Conservation (phyloP, 64 coral and sea anemone species). For the Porites lutea region DNA sequence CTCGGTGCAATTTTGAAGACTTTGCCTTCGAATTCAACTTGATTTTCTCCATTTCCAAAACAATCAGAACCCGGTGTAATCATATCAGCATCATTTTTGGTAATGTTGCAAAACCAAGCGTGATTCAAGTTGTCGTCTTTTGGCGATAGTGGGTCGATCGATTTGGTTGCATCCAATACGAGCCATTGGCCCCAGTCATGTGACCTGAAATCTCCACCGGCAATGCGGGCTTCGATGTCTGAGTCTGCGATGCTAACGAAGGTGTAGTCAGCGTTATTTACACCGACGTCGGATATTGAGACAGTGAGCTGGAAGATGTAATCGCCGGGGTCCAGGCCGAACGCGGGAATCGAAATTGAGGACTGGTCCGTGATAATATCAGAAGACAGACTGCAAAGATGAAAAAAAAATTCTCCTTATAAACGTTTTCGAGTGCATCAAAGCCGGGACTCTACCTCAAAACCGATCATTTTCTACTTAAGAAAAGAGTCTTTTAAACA, state of each 20-base stretch:
- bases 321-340: slow-evolving; percentile 65
- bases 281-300: background rate
- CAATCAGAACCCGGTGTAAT: slow-evolving; percentile 60
- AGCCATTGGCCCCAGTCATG: slow-evolving; percentile 67
- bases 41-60: slow-evolving; percentile 78
- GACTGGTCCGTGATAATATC: slow-evolving; percentile 56
- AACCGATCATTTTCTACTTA: too few species aligned
- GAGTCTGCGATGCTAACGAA: slow-evolving; percentile 75
- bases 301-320: slow-evolving; percentile 72
- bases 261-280: slow-evolving; percentile 55
- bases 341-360: slow-evolving; percentile 66
- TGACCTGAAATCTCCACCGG: slow-evolving; percentile 68
- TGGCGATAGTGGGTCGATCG: slow-evolving; percentile 46
- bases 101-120: slow-evolving; percentile 72
- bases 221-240: slow-evolving; percentile 60
- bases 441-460: too few species aligned
- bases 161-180: slow-evolving; percentile 71
- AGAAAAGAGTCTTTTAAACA: too few species aligned
- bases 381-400: slow-evolving; percentile 17
- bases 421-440: too few species aligned
- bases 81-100: background rate
- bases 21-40: slow-evolving; percentile 49
- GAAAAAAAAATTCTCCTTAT: background rate
- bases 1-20: slow-evolving; percentile 44
- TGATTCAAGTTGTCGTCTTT: slow-evolving; percentile 39